Evolutionary conservation across 1,140 invertebrate genomes (phyloP), one percentile per base, ranked within the genome.

Genomic region (Brevipalpus yothersi): DNA sequence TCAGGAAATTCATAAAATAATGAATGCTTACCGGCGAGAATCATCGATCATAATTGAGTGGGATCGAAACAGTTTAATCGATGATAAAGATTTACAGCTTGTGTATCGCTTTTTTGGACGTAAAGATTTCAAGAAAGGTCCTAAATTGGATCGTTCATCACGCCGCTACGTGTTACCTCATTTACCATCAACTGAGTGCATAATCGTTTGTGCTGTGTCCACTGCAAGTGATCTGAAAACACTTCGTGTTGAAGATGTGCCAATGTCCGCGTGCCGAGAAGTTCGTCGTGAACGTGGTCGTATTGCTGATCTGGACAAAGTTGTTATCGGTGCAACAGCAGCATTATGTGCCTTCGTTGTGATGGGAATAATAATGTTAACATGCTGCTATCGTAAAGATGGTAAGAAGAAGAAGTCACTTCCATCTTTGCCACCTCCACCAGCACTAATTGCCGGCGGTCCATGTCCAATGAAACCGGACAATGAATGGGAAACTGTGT

Each of bases 341-440:
- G 85, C 85, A n/a, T 88, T 91, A 66, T 90, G 71, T 62, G 84
- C 82, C n/a, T 87, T 86, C 23, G 86, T 92, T 62, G 81, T 90
- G 45, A 79, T 90, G 40, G 86, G 84, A 1, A 71, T 72, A 19
- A 80, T 90, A 58, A 79, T 91, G 58, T 89, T 91, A 68, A 80
- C 89, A 41, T 83, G 84, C 41, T 84, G 86, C 15, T 84, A 82
- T 63, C 75, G 82, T 62, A 76, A 81, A 58, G 73, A 82, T 47
- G 80, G 80, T 62, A 66, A 63, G 56, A 61, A 59, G 60, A 64
- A 62, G 19, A 62, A 56, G 63, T 19, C 60, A 58, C 21, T 45
- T 53, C 56, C 23, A 10, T 58, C 59, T 41, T 63, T 64, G 10
- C 66, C 66, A 15, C 64, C 65, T 19, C 62, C 65, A 3, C 56